Evolutionary conservation across 2,888 invertebrate species (phyloP).

Genomic region (Cryptus armator): DNA sequence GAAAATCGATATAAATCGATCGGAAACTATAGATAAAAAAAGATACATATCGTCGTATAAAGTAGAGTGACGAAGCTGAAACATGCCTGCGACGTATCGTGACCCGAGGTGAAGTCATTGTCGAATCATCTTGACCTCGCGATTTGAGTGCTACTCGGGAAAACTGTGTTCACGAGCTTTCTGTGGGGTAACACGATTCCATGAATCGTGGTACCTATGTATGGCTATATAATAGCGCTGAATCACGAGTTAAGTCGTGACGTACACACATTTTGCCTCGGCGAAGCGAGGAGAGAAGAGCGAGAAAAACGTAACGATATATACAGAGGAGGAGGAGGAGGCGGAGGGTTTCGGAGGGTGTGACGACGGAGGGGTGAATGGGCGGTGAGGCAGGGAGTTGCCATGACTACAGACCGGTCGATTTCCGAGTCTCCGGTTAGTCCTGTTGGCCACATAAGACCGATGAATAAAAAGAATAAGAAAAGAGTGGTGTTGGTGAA

Average conservation of each 20-base stretch:
- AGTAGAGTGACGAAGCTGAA: constrained; percentile 7
- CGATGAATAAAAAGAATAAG: constrained; percentile 57
- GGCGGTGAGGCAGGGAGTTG: constrained; percentile 72
- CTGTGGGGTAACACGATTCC: constrained; percentile 29
- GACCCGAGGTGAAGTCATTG: constrained; percentile 27
- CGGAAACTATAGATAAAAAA: not conserved
- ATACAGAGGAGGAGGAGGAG: not conserved
- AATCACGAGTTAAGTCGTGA: constrained; percentile 54
- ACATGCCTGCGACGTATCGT: constrained; percentile 15
- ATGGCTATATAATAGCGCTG: constrained; percentile 27
- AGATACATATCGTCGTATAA: not conserved
- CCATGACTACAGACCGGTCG: constrained; percentile 81
- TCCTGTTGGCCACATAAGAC: constrained; percentile 60
- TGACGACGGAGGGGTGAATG: constrained; percentile 61
- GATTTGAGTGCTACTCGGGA: constrained; percentile 4
- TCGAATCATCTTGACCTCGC: constrained; percentile 56
- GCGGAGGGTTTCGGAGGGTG: constrained; percentile 6
- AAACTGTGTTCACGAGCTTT: not conserved
- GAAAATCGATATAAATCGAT: too few relatives aligned
- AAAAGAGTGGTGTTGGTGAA: constrained; percentile 1
- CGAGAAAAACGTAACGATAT: constrained; percentile 29
- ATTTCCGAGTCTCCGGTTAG: constrained; percentile 74
- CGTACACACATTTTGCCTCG: constrained; percentile 40
- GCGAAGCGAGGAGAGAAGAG: constrained; percentile 12
- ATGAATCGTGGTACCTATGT: constrained; percentile 6